phyloP scores from a whole-genome alignment of 2,888 invertebrate genomes.

The Zaprionus bogoriensis region DNA sequence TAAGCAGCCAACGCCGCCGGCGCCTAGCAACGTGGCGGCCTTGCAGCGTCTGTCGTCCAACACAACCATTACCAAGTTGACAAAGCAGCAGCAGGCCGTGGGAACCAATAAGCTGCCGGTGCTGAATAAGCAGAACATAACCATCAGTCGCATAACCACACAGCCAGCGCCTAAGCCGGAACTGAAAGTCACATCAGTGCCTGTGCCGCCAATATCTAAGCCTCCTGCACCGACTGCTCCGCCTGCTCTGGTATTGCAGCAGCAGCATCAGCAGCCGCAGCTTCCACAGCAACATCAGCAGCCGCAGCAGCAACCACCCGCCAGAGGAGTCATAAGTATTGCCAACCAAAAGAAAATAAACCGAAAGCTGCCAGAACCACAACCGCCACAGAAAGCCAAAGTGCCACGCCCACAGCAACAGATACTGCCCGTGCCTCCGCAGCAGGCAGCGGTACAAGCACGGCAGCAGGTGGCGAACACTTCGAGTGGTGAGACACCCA shows the following conservation, averaged over 20 bases:
- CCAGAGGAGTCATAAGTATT: slow-evolving; percentile 4
- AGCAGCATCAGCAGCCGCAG: slow-evolving; percentile 10
- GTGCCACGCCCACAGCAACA: slow-evolving; percentile 41
- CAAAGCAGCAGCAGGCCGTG: slow-evolving; percentile 26
- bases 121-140: slow-evolving; percentile 80
- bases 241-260: slow-evolving; percentile 20
- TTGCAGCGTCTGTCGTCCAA: slow-evolving; percentile 77
- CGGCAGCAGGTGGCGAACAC: slow-evolving; percentile 17
- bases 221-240: slow-evolving; percentile 26
- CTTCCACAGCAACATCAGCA: no score
- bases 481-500: slow-evolving; percentile 15
- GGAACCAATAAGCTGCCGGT: slow-evolving; percentile 61
- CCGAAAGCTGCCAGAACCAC: slow-evolving; percentile 47
- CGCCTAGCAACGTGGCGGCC: slow-evolving; percentile 40
- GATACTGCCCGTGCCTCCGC: slow-evolving; percentile 49
- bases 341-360: slow-evolving; percentile 45
- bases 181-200: slow-evolving; percentile 17
- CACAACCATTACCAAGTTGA: slow-evolving; percentile 66
- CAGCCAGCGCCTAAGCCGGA: slow-evolving; percentile 41
- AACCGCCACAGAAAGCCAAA: slow-evolving; percentile 20
- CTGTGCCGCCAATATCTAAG: slow-evolving; percentile 61
- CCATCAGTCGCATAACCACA: slow-evolving; percentile 77
- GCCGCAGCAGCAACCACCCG: no score
- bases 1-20: slow-evolving; percentile 24
- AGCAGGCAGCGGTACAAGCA: background rate